Conservation (phyloP, 2,113 vertebrate genomes). For the Dromiciops gliroides region DNA sequence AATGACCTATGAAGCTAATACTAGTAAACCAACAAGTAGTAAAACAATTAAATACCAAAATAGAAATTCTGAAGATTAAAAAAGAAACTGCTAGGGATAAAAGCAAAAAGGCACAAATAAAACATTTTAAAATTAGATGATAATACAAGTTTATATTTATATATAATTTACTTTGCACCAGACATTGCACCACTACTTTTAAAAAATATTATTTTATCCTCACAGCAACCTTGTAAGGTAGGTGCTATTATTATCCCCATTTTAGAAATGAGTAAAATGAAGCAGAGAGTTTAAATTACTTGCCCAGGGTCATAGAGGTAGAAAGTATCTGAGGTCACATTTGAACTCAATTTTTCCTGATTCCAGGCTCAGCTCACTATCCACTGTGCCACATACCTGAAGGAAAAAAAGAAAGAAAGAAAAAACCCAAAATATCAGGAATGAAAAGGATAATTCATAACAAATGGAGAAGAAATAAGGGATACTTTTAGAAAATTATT, state of each 20-base stretch:
- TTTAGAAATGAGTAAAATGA: neutral
- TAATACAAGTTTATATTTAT: neutral
- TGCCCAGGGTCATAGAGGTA: neutral
- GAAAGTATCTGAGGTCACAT: neutral
- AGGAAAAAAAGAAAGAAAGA: neutral
- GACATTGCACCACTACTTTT: neutral
- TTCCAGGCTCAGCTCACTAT: neutral
- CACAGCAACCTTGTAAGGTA: neutral
- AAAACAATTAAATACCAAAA: no score
- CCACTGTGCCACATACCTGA: no score
- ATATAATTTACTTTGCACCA: neutral
- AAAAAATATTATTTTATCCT: neutral
- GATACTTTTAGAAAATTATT: neutral
- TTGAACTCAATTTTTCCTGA: neutral
- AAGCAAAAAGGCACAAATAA: no score
- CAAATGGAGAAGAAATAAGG: neutral
- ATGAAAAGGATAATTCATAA: neutral
- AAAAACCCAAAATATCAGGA: neutral
- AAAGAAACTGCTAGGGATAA: no score
- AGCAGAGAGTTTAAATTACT: neutral
- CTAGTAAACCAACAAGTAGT: no score
- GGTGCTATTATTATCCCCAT: neutral
- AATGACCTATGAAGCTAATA: neutral
- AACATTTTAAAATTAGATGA: no score
- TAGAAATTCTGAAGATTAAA: no score